Percentiles rank a stretch among this genome's conserved stretches.
Conservation (phyloP, 2,113 vertebrate species). For the Hemiscyllium ocellatum region DNA sequence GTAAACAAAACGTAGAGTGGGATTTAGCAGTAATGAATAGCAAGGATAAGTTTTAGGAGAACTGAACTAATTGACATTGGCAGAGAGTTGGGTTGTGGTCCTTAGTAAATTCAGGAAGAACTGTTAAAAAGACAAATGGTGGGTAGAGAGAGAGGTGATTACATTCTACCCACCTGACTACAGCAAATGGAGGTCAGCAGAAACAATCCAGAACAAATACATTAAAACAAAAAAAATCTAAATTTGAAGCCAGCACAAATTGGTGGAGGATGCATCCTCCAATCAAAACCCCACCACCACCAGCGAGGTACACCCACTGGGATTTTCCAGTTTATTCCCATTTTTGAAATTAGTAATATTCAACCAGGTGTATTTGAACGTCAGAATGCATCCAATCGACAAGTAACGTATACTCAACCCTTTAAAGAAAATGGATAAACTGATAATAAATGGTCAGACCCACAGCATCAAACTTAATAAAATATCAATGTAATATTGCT, state of each 20-base stretch:
- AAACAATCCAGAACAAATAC: not conserved
- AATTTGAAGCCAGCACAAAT: not conserved
- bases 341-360: not conserved
- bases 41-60: not conserved
- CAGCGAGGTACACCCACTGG: not conserved
- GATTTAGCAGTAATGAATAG: not conserved
- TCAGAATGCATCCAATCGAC: not conserved
- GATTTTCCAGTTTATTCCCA: not conserved
- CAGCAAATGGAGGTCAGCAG: not conserved
- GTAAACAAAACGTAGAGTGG: not conserved
- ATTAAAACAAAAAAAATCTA: not conserved
- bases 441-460: not conserved
- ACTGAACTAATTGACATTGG: too few relatives aligned
- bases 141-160: not conserved
- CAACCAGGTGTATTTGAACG: not conserved
- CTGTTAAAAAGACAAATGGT: not conserved
- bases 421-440: not conserved
- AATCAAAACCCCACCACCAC: not conserved
- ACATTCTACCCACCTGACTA: not conserved
- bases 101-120: not conserved
- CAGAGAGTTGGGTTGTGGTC: not conserved
- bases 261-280: not conserved
- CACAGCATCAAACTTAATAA: not conserved
- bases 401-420: not conserved
- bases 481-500: not conserved